phyloP scores from a whole-genome alignment of 2,113 vertebrate genomes.

The Alces alces region DNA sequence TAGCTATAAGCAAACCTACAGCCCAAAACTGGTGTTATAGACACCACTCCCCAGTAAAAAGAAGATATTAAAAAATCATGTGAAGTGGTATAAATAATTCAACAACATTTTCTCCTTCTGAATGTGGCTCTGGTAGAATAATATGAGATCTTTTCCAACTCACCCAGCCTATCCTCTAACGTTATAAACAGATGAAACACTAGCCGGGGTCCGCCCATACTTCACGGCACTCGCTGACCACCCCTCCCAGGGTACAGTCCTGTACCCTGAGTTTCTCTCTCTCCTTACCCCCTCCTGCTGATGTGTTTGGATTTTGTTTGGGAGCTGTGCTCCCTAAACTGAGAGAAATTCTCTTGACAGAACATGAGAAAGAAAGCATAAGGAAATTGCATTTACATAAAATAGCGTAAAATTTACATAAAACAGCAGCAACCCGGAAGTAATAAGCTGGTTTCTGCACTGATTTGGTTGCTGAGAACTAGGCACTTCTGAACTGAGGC shows the following conservation, averaged over 20 bases:
- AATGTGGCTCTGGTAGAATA: background rate
- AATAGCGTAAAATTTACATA: background rate
- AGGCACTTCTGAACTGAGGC: background rate
- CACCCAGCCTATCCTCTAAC: background rate
- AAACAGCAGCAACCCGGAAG: background rate
- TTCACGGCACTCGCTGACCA: no score
- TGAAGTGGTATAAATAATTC: background rate
- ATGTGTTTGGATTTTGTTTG: background rate
- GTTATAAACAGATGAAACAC: background rate
- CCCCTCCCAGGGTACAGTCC: background rate
- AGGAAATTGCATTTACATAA: background rate
- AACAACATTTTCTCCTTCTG: background rate
- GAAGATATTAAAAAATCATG: background rate
- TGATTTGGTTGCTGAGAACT: background rate
- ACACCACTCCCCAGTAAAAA: background rate
- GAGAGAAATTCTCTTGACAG: background rate
- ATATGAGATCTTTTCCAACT: background rate
- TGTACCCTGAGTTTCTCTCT: background rate
- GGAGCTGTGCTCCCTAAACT: background rate
- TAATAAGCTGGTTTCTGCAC: background rate
- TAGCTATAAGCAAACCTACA: background rate
- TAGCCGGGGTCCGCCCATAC: background rate
- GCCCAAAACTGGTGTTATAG: background rate
- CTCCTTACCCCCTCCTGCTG: background rate
- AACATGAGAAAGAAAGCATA: background rate